Conservation (phyloP, 1,140 invertebrate species). For the Drosophila obscura region DNA sequence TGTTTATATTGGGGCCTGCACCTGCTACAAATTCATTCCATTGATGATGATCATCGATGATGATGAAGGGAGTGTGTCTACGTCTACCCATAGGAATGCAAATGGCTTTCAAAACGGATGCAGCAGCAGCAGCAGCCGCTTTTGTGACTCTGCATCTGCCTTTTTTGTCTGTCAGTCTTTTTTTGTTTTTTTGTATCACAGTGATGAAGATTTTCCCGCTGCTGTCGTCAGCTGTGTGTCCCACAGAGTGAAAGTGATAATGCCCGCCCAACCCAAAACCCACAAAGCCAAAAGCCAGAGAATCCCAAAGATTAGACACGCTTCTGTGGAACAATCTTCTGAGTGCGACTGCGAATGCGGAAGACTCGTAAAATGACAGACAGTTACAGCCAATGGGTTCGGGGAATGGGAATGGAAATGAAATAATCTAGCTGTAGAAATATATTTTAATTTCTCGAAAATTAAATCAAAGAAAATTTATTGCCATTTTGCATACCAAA, state of each 20-base stretch:
- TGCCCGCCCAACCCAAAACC: slow-evolving; percentile 14
- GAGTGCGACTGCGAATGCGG: slow-evolving; percentile 56
- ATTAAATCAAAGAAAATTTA: slow-evolving; percentile 73
- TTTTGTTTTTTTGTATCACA: slow-evolving; percentile 27
- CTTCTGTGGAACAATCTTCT: slow-evolving; percentile 39
- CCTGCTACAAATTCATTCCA: slow-evolving; percentile 46
- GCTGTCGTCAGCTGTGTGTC: slow-evolving; percentile 38
- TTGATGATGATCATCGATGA: no score
- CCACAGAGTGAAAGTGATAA: slow-evolving; percentile 59
- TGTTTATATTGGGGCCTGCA: slow-evolving; percentile 48
- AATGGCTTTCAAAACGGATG: slow-evolving; percentile 61
- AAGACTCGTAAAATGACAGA: slow-evolving; percentile 24
- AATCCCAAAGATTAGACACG: slow-evolving; percentile 69
- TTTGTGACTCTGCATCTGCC: slow-evolving; percentile 10
- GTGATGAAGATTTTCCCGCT: slow-evolving; percentile 45
- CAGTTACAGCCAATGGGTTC: slow-evolving; percentile 9
- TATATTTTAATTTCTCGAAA: slow-evolving; percentile 66
- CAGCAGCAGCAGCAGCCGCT: slow-evolving; percentile 14
- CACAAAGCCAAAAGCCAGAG: slow-evolving; percentile 41
- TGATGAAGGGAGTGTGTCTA: slow-evolving; percentile 10
- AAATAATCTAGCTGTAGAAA: slow-evolving; percentile 28
- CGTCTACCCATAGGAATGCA: slow-evolving; percentile 35
- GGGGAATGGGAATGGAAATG: slow-evolving; percentile 17
- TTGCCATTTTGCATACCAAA: slow-evolving; percentile 60
- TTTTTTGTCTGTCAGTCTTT: slow-evolving; percentile 36